phyloP scores from a whole-genome alignment of 2,113 vertebrate species.

The Petroica traversi region DNA sequence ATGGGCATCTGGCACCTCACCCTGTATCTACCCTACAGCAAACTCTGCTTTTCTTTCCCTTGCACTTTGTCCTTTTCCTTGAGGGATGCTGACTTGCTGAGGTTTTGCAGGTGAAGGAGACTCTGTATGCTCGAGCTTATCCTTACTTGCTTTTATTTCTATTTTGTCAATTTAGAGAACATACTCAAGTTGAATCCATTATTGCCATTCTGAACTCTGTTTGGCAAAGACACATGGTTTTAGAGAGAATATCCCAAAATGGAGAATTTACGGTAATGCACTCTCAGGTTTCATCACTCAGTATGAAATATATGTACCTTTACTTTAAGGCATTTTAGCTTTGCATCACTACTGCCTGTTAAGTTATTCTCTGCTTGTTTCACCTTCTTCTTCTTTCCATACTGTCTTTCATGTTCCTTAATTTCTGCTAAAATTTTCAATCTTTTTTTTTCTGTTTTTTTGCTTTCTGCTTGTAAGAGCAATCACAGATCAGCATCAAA shows the following conservation, averaged over 20 bases:
- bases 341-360: not conserved
- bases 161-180: not conserved
- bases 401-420: not conserved
- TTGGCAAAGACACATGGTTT: not conserved
- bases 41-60: not conserved
- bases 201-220: not conserved
- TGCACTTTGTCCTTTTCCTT: not conserved
- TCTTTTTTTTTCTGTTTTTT: accelerated
- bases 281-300: not conserved
- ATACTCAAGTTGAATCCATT: not conserved
- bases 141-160: not conserved
- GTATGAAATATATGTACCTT: not conserved
- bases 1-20: not conserved
- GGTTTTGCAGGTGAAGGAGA: not conserved
- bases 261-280: not conserved
- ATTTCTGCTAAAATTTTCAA: not conserved
- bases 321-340: not conserved
- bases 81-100: not conserved
- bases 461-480: not conserved
- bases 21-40: not conserved
- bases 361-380: not conserved
- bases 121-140: not conserved
- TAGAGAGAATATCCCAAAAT: not conserved
- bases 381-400: not conserved
- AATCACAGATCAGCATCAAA: conserved; percentile 1